Conservation (phyloP, 30 jellyfish, hydroid and myxozoan genomes). For the Phacellophora camtschatica region DNA sequence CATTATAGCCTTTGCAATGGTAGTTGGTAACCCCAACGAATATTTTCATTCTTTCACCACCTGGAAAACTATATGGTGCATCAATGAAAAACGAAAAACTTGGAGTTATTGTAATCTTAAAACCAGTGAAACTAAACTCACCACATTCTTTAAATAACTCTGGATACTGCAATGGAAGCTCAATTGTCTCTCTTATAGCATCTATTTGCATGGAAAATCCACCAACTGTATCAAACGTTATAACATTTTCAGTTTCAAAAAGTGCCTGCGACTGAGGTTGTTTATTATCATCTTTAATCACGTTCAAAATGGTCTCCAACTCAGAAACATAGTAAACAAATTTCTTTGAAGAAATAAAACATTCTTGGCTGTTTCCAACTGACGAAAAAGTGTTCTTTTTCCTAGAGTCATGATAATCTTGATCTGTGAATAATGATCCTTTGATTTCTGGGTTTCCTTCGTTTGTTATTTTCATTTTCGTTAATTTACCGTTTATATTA, state of each 20-base stretch:
- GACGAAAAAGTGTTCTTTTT: background rate
- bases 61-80: too few species aligned
- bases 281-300: background rate
- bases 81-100: too few species aligned
- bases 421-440: background rate
- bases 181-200: conserved; percentile 43
- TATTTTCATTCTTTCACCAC: too few species aligned
- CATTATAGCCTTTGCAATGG: too few species aligned
- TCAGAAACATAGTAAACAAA: conserved; percentile 9
- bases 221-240: conserved; percentile 45
- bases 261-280: background rate
- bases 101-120: too few species aligned
- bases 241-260: background rate
- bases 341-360: background rate
- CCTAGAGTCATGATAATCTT: background rate
- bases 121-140: too few species aligned
- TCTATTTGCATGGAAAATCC: conserved; percentile 32
- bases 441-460: background rate
- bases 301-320: background rate
- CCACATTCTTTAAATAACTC: conserved; percentile 27
- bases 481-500: background rate
- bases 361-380: background rate
- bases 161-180: conserved; percentile 30
- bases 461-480: background rate
- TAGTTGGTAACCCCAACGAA: too few species aligned